phyloP scores from a whole-genome alignment of 2,888 invertebrate genomes.

The Parnassius mnemosyne region DNA sequence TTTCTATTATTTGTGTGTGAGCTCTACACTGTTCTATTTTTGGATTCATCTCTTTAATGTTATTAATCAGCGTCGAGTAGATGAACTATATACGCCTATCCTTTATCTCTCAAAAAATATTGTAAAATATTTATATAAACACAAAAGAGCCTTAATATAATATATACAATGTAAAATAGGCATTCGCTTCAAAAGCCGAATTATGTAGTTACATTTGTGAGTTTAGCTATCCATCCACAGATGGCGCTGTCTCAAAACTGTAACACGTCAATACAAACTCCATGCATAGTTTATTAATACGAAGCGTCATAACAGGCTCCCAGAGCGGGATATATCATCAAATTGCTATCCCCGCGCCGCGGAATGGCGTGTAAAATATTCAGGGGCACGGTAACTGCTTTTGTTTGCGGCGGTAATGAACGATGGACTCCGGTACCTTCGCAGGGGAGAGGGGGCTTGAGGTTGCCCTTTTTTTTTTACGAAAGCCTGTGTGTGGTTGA shows the following conservation, averaged over 20 bases:
- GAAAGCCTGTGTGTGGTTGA: conserved; percentile 2
- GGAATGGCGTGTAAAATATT: conserved; percentile 73
- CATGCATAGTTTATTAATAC: conserved; percentile 49
- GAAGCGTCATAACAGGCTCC: conserved; percentile 63
- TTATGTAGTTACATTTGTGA: background rate
- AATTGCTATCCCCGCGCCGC: conserved; percentile 59
- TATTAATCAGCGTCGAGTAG: background rate
- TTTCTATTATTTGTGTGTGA: conserved; percentile 30
- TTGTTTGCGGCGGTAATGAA: conserved; percentile 68
- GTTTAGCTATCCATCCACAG: conserved; percentile 37
- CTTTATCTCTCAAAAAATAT: too few species aligned
- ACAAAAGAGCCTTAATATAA: background rate
- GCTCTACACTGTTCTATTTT: conserved; percentile 6
- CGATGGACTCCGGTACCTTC: conserved; percentile 41
- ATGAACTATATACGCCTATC: background rate
- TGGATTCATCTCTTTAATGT: conserved; percentile 5
- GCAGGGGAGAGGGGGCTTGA: background rate
- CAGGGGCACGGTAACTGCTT: conserved; percentile 67
- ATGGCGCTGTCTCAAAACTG: conserved; percentile 50
- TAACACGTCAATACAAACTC: conserved; percentile 28
- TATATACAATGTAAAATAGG: background rate
- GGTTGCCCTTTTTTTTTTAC: conserved; percentile 12
- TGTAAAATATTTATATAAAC: too few species aligned
- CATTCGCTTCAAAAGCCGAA: background rate
- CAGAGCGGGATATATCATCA: conserved; percentile 62